A percentile compares a stretch with the other conserved stretches of the same genome.
Evolutionary conservation across 2,888 invertebrate genomes (phyloP).

Genomic region (Diploptera punctata): DNA sequence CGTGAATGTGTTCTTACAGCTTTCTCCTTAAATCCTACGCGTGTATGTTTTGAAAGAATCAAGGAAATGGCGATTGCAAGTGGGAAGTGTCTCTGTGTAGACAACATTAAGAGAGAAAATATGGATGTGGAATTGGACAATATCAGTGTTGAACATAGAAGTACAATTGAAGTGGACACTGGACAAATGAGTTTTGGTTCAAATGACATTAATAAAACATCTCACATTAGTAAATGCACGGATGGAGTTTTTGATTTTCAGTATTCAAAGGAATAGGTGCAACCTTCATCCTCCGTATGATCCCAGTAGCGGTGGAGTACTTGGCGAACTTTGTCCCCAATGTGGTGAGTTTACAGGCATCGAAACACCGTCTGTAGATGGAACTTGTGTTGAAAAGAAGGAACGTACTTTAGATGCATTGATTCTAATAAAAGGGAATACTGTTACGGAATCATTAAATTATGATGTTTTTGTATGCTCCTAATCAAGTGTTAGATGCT

Average conservation of each 20-base stretch:
- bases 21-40: slow-evolving; percentile 75
- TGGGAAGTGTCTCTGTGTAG: slow-evolving; percentile 51
- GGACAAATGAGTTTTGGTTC: too few species aligned
- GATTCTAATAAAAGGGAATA: slow-evolving; percentile 61
- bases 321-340: slow-evolving; percentile 50
- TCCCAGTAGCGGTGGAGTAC: slow-evolving; percentile 28
- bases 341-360: slow-evolving; percentile 49
- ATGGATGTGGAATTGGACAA: background rate
- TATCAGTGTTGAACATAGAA: background rate
- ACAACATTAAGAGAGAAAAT: background rate
- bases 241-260: background rate
- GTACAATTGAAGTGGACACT: background rate
- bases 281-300: slow-evolving; percentile 46
- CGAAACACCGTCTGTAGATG: slow-evolving; percentile 50
- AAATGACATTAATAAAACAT: too few species aligned
- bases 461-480: slow-evolving; percentile 51
- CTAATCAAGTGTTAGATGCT: slow-evolving; percentile 63
- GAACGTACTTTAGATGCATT: slow-evolving; percentile 52
- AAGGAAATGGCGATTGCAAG: slow-evolving; percentile 60
- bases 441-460: slow-evolving; percentile 55
- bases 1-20: slow-evolving; percentile 77
- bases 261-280: slow-evolving; percentile 43
- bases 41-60: slow-evolving; percentile 64
- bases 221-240: too few species aligned
- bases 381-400: slow-evolving; percentile 48